Conservation (phyloP, 1,140 invertebrate species). For the Harpegnathos saltator region DNA sequence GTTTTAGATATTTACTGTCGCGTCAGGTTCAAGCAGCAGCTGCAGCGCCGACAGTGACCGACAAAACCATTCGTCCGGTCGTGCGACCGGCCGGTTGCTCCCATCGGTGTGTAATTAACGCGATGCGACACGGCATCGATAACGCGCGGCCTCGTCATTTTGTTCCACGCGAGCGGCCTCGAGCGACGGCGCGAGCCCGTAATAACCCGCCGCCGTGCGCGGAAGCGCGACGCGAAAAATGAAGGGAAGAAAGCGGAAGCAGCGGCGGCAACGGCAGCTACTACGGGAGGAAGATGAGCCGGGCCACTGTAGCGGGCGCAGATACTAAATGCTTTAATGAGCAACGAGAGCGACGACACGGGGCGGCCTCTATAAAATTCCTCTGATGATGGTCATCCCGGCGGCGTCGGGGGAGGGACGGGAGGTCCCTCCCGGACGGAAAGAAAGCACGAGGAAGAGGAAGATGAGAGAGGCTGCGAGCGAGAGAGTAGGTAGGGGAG, state of each 20-base stretch:
- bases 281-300: slow-evolving; percentile 26
- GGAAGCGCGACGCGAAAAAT: slow-evolving; percentile 1
- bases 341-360: slow-evolving; percentile 50
- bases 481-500: background rate
- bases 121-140: no score
- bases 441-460: background rate
- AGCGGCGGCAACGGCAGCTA: background rate
- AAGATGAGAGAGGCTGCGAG: slow-evolving; percentile 37
- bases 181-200: background rate
- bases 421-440: slow-evolving; percentile 4
- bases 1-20: no score
- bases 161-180: background rate
- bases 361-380: slow-evolving; percentile 64
- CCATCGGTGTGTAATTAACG: no score
- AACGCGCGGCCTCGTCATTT: slow-evolving; percentile 17
- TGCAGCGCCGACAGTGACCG: no score
- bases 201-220: background rate
- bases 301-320: slow-evolving; percentile 24
- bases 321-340: slow-evolving; percentile 73
- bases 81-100: no score
- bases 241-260: background rate
- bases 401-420: slow-evolving; percentile 10
- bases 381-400: slow-evolving; percentile 58
- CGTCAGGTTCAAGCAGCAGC: no score
- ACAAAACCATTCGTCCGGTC: no score